Percentiles rank a stretch among this genome's conserved stretches.
These are phyloP conservation scores for Bujurquina vittata DNA, from an alignment of 2,113 vertebrate species.

Conservation along the genomic window DNA sequence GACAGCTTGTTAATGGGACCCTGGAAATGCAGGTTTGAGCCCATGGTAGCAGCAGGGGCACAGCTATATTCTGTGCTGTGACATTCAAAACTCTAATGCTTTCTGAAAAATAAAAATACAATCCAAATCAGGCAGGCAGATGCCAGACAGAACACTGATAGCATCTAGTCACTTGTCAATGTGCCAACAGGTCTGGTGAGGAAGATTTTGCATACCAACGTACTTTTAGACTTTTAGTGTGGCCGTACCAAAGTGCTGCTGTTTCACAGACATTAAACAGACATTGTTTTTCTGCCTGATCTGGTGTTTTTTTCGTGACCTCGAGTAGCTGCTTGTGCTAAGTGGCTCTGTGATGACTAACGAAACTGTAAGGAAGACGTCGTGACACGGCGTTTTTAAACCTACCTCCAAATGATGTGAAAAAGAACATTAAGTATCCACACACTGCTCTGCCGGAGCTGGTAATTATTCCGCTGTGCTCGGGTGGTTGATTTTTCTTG, in stretches of 20 bases:
- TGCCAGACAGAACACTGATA: background rate
- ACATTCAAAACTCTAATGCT: background rate
- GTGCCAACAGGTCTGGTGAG: background rate
- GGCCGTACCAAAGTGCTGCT: background rate
- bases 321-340: background rate
- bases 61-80: background rate
- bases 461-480: background rate
- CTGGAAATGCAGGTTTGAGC: background rate
- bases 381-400: background rate
- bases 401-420: constrained; percentile 5
- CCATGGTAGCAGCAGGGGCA: background rate
- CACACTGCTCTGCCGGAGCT: background rate
- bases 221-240: background rate
- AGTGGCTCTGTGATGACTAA: constrained; percentile 17
- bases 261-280: background rate
- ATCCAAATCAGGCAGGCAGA: background rate
- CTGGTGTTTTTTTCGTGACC: background rate
- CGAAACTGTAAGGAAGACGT: constrained; percentile 20
- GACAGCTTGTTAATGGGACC: constrained; percentile 21
- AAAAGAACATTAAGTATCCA: constrained; percentile 13
- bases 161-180: constrained; percentile 1
- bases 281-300: constrained; percentile 21
- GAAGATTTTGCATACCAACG: constrained; percentile 9
- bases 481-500: background rate
- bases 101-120: background rate